Conservation (phyloP, 2,113 vertebrate species). For the Pangasianodon hypophthalmus region DNA sequence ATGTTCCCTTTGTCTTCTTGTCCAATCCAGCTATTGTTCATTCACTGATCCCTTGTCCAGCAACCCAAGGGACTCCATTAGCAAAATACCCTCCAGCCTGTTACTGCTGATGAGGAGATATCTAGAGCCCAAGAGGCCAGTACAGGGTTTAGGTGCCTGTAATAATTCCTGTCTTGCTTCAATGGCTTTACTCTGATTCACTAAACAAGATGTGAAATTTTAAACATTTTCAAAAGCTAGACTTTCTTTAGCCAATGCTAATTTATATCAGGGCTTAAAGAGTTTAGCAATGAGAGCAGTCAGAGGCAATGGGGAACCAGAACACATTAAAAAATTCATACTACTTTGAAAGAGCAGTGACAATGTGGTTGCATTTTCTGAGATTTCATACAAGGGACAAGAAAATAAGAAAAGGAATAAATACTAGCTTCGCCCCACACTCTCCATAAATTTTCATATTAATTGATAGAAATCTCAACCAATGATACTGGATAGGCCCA, state of each 20-base stretch:
- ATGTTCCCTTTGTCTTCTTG: slow-evolving; percentile 35
- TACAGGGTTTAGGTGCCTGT: slow-evolving; percentile 33
- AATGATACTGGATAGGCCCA: background rate
- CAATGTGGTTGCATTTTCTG: background rate
- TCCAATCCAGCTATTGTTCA: slow-evolving; percentile 43
- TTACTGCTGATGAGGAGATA: slow-evolving; percentile 39
- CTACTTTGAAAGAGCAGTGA: background rate
- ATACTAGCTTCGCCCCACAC: background rate
- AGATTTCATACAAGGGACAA: background rate
- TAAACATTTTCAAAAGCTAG: background rate
- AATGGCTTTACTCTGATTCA: background rate
- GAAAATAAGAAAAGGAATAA: background rate
- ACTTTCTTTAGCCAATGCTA: background rate
- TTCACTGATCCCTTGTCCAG: slow-evolving; percentile 36
- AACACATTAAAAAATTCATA: background rate
- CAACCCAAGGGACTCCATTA: slow-evolving; percentile 46
- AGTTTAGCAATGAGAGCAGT: background rate
- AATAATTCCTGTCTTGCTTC: slow-evolving; percentile 18
- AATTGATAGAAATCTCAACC: background rate
- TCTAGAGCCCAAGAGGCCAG: slow-evolving; percentile 27
- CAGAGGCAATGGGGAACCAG: background rate
- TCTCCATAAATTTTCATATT: background rate
- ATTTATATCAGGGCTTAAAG: background rate
- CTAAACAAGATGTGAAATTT: background rate
- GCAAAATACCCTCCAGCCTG: slow-evolving; percentile 35